Evolutionary conservation across 2,888 invertebrate genomes (phyloP), one percentile per base, ranked within the genome.

Genomic region (Cosmorhoe ocellata): DNA sequence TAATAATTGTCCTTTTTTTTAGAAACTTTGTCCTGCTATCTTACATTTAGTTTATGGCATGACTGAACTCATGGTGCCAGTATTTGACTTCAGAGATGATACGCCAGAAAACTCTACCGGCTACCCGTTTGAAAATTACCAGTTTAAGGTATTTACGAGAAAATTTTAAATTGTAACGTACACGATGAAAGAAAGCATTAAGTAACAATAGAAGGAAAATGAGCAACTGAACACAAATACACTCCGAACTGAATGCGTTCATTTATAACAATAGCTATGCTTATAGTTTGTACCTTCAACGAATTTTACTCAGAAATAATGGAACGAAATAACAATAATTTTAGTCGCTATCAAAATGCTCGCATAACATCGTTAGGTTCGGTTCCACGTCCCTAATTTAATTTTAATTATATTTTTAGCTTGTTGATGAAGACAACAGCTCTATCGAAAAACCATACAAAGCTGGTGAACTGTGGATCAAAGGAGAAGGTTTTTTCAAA

Each of bases 1-100:
- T n/a, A n/a, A n/a, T n/a, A n/a, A n/a, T n/a, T n/a, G n/a, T 4
- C 18, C 18, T 18, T 18, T 18, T 18, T 52, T 49, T 49, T 44
- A 24, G 24, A 3, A 24, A 24, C 7, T 65, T 46, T 71, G 71
- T 30, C 40, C 42, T 1, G 71, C 72, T 0, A 71, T 66, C 43
- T 41, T 79, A 5, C 73, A 64, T 38, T 42, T 75, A 41, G 67
- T 69, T 2, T 79, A 77, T 40, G 74, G 79, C 9, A 79, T 80
- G 79, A 77, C 76, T 0, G 79, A 79, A 52, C 61, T 79, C 1
- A 52, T 78, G 24, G 67, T 66, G n/a, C 76, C 76, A 3, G 65
- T 74, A 4, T 79, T 79, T 56, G 57, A 75, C 10, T 79, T 63
- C 43, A 51, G 51, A 8, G 58, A 56, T 1, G 40, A 63, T 11